Evolutionary conservation across 2,888 invertebrate genomes (phyloP).

Genomic region (Hypsopygia costalis): DNA sequence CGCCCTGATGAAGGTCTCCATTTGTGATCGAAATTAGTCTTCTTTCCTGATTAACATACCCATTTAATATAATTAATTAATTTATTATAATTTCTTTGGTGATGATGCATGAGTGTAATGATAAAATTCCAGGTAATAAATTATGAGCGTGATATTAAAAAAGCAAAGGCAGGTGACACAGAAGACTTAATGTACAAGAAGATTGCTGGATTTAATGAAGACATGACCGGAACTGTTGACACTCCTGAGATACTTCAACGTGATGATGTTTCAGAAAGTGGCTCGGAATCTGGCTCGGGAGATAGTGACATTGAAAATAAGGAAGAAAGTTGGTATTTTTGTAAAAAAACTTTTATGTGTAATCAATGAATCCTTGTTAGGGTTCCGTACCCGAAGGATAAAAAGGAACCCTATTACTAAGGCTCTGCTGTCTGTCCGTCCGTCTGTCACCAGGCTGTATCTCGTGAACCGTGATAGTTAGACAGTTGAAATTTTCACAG

Average conservation of each 20-base stretch:
- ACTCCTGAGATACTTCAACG: constrained; percentile 83
- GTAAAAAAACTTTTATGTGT: neutral
- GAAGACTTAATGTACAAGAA: constrained; percentile 91
- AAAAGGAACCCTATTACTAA: no score
- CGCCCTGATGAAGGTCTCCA: no score
- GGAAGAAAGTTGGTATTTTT: constrained; percentile 19
- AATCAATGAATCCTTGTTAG: neutral
- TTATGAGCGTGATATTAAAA: constrained; percentile 91
- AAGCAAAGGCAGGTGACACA: constrained; percentile 87
- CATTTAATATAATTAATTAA: no score
- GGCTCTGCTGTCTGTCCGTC: no score
- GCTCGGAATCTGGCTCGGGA: constrained; percentile 47
- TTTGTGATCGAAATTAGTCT: no score
- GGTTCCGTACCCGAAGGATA: no score
- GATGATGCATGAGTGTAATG: no score
- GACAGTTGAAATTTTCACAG: no score
- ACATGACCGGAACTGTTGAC: constrained; percentile 86
- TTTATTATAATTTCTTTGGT: no score
- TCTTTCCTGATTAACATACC: no score
- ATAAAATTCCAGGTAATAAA: constrained; percentile 86
- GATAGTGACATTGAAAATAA: constrained; percentile 34
- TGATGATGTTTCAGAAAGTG: constrained; percentile 50
- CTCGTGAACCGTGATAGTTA: no score
- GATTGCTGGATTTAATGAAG: constrained; percentile 90
- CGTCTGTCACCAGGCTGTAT: no score